phyloP scores from a whole-genome alignment of 2,888 invertebrate species.

The Villa cingulata region DNA sequence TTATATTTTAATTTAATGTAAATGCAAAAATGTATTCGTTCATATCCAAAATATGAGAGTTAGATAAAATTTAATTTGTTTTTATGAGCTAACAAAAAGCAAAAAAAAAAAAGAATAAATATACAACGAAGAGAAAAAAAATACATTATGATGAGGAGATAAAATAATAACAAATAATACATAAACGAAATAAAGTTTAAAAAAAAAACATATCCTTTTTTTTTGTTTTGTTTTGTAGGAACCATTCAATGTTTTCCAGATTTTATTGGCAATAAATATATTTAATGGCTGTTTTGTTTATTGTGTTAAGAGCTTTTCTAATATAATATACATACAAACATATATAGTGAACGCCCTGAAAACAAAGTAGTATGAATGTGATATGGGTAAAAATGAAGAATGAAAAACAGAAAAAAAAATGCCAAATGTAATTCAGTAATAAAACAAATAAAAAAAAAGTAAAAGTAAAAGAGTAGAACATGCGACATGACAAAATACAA shows the following conservation, averaged over 20 bases:
- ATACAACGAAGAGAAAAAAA: neutral
- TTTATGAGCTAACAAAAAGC: too few relatives aligned
- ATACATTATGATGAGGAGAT: neutral
- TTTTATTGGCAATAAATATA: neutral
- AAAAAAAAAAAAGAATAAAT: neutral
- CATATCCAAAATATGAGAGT: too few relatives aligned
- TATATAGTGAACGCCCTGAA: too few relatives aligned
- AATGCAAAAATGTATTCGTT: too few relatives aligned
- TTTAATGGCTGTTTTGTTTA: neutral
- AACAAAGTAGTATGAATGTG: too few relatives aligned
- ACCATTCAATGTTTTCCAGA: neutral
- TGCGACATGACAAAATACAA: neutral
- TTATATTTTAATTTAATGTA: too few relatives aligned
- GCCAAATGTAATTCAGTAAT: neutral
- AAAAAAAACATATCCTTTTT: neutral
- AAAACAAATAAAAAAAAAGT: neutral
- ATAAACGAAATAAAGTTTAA: neutral
- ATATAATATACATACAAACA: neutral
- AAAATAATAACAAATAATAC: too few relatives aligned
- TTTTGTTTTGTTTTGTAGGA: too few relatives aligned
- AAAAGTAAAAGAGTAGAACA: neutral
- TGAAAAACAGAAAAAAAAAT: too few relatives aligned
- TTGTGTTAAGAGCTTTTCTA: neutral
- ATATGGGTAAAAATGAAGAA: too few relatives aligned
- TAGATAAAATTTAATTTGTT: neutral